Conservation (phyloP, 2,888 invertebrate genomes). For the Tanaodytes sp. region DNA sequence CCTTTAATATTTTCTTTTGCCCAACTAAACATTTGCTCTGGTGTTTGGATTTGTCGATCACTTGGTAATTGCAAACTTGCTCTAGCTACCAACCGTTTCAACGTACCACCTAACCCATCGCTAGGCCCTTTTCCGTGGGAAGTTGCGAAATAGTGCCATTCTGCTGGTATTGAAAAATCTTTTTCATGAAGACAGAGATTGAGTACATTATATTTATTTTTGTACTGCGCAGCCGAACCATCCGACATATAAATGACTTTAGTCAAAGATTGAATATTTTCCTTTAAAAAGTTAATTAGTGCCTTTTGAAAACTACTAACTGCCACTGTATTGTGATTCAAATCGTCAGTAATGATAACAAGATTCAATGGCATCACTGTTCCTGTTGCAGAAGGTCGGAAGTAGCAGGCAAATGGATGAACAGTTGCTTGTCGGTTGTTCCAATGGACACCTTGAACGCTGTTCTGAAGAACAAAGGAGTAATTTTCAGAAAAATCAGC, state of each 20-base stretch:
- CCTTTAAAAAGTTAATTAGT: conserved; percentile 8
- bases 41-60: conserved; percentile 38
- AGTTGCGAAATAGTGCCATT: conserved; percentile 19
- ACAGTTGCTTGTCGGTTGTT: conserved; percentile 50
- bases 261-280: conserved; percentile 4
- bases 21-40: conserved; percentile 31
- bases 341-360: conserved; percentile 6
- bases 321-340: conserved; percentile 13
- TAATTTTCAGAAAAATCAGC: conserved; percentile 50
- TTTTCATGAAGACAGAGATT: conserved; percentile 10
- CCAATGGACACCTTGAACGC: conserved; percentile 45
- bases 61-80: conserved; percentile 26
- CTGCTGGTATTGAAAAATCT: conserved; percentile 4
- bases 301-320: conserved; percentile 14
- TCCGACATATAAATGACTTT: conserved; percentile 16
- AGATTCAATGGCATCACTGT: conserved; percentile 8
- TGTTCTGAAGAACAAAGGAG: conserved; percentile 36
- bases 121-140: conserved; percentile 30
- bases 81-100: conserved; percentile 28
- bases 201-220: conserved; percentile 16
- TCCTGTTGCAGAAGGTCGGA: neutral
- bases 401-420: conserved; percentile 13
- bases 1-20: conserved; percentile 31
- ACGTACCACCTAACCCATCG: conserved; percentile 39
- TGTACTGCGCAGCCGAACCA: conserved; percentile 14